Percentiles rank a stretch among this genome's conserved stretches.
Evolutionary conservation across 2,797 vertebrate genomes (phyloP).

Genomic region (Premnoplex brunnescens): DNA sequence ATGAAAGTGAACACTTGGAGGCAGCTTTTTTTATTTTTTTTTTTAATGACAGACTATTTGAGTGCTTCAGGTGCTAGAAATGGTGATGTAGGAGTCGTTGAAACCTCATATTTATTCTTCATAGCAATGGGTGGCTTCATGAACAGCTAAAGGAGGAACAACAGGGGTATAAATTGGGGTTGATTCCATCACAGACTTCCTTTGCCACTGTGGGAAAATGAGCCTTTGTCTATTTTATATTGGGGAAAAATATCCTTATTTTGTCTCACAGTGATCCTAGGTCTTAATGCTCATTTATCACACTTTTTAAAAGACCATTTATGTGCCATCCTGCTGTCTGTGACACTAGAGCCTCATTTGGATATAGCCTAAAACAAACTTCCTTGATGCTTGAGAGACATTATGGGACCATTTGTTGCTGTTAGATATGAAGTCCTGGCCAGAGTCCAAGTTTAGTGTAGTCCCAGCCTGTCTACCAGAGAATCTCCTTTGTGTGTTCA

Average conservation of each 20-base stretch:
- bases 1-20: background rate
- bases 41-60: background rate
- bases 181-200: background rate
- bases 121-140: background rate
- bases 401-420: background rate
- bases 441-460: background rate
- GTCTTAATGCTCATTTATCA: background rate
- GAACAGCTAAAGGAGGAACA: background rate
- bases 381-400: background rate
- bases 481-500: background rate
- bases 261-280: background rate
- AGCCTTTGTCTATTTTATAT: background rate
- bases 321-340: background rate
- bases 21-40: background rate
- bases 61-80: background rate
- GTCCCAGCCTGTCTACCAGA: background rate
- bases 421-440: background rate
- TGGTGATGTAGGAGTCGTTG: background rate
- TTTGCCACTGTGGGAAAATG: background rate
- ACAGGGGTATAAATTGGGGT: background rate
- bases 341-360: background rate
- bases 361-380: background rate
- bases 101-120: background rate
- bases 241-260: background rate
- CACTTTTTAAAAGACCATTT: background rate